Conservation (phyloP, 1,140 invertebrate genomes). For the Drusus annulatus region DNA sequence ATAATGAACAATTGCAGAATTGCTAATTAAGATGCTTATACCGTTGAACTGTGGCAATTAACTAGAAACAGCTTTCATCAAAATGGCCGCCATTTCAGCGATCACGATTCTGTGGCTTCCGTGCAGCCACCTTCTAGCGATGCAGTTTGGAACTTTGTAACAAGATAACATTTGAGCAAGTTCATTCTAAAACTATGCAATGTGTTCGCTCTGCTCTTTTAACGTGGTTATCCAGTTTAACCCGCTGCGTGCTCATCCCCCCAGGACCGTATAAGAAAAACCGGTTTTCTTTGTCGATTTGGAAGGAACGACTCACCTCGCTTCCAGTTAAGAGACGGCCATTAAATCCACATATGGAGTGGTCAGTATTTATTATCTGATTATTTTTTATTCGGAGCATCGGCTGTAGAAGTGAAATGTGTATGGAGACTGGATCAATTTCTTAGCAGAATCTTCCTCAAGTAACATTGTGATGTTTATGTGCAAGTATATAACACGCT, state of each 20-base stretch:
- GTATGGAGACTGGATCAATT: not conserved
- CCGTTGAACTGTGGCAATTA: constrained; percentile 20
- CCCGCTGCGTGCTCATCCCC: not conserved
- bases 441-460: too few relatives aligned
- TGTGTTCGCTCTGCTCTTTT: not conserved
- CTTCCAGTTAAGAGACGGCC: not conserved
- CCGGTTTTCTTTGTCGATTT: constrained; percentile 24
- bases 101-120: constrained; percentile 25
- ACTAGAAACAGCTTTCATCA: constrained; percentile 40
- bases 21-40: constrained; percentile 3
- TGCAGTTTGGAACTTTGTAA: constrained; percentile 23
- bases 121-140: not conserved
- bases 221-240: not conserved
- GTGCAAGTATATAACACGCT: too few relatives aligned
- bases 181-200: not conserved
- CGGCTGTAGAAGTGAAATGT: not conserved
- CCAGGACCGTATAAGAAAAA: constrained; percentile 7
- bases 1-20: not conserved
- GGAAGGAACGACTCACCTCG: constrained; percentile 6
- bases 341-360: constrained; percentile 5
- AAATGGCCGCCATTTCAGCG: constrained; percentile 27
- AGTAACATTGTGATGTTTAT: too few relatives aligned
- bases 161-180: not conserved
- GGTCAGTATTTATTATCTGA: constrained; percentile 25
- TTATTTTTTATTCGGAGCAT: not conserved